phyloP scores from a whole-genome alignment of 2,797 vertebrate genomes.

The Triplophysa yarkandensis region DNA sequence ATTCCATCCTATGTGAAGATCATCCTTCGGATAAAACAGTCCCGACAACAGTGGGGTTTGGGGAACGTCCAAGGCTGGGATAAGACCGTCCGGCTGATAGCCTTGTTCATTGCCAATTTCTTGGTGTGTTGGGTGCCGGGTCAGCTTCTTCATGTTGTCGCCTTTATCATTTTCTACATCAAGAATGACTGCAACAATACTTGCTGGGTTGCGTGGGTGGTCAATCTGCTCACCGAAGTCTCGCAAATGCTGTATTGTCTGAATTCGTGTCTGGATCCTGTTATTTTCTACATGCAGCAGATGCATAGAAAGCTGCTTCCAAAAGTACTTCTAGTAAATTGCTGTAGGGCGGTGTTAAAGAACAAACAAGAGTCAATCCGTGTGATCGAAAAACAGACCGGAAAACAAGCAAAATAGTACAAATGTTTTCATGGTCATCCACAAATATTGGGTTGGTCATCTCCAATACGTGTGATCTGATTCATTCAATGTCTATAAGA shows the following conservation, averaged over 20 bases:
- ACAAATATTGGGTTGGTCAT: neutral
- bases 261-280: slow-evolving; percentile 55
- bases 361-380: slow-evolving; percentile 28
- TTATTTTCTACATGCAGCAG: slow-evolving; percentile 55
- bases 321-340: slow-evolving; percentile 11
- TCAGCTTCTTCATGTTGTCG: slow-evolving; percentile 59
- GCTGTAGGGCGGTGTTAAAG: slow-evolving; percentile 30
- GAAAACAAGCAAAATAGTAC: neutral
- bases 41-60: slow-evolving; percentile 45
- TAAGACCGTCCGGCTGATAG: slow-evolving; percentile 57
- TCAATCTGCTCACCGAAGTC: slow-evolving; percentile 53
- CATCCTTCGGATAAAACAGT: slow-evolving; percentile 49
- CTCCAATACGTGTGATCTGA: neutral
- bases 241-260: slow-evolving; percentile 52
- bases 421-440: neutral
- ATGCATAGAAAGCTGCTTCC: slow-evolving; percentile 19
- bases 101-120: slow-evolving; percentile 56
- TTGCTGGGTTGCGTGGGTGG: slow-evolving; percentile 52
- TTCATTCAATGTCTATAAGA: neutral
- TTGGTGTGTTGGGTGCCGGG: slow-evolving; percentile 61
- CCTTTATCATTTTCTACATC: slow-evolving; percentile 54
- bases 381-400: slow-evolving; percentile 36
- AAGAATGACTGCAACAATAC: slow-evolving; percentile 48
- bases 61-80: slow-evolving; percentile 34
- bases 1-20: slow-evolving; percentile 58